Conservation (phyloP, 2,888 invertebrate genomes). For the Pachycephus smyrnensis region DNA sequence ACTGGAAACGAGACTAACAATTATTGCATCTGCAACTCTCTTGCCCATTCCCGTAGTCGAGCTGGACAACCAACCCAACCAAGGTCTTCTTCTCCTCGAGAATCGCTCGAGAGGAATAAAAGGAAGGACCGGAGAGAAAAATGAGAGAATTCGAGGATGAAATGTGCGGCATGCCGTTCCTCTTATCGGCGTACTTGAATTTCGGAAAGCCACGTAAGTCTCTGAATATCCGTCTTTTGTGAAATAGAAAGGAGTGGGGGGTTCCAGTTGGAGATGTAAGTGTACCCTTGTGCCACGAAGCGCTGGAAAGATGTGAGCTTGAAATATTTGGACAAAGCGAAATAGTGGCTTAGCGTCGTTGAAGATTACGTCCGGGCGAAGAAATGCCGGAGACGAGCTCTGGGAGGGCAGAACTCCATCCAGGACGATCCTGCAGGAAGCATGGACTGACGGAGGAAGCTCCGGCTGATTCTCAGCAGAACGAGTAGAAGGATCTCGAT, state of each 20-base stretch:
- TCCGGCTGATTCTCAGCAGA: too few species aligned
- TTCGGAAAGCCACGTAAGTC: conserved; percentile 3
- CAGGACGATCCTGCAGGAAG: conserved; percentile 20
- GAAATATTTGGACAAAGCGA: conserved; percentile 24
- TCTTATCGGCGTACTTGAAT: neutral
- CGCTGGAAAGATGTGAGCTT: conserved; percentile 1
- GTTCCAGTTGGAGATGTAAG: neutral
- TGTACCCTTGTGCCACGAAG: neutral
- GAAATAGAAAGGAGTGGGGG: neutral
- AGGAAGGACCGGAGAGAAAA: too few species aligned
- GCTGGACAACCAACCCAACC: too few species aligned
- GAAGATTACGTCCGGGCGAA: conserved; percentile 29
- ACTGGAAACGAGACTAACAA: too few species aligned
- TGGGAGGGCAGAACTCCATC: too few species aligned
- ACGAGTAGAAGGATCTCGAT: too few species aligned
- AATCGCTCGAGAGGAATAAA: too few species aligned
- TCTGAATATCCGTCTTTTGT: conserved; percentile 2
- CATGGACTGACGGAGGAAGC: conserved; percentile 14
- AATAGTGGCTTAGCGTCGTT: conserved; percentile 19
- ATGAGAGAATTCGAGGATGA: neutral
- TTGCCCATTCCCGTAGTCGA: too few species aligned
- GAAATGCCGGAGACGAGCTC: conserved; percentile 5
- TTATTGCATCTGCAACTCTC: too few species aligned
- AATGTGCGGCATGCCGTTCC: neutral
- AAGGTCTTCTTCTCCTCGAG: too few species aligned